Base-by-base conservation (phyloP, 2,888 invertebrate genomes). In the Protophormia terraenovae region DNA sequence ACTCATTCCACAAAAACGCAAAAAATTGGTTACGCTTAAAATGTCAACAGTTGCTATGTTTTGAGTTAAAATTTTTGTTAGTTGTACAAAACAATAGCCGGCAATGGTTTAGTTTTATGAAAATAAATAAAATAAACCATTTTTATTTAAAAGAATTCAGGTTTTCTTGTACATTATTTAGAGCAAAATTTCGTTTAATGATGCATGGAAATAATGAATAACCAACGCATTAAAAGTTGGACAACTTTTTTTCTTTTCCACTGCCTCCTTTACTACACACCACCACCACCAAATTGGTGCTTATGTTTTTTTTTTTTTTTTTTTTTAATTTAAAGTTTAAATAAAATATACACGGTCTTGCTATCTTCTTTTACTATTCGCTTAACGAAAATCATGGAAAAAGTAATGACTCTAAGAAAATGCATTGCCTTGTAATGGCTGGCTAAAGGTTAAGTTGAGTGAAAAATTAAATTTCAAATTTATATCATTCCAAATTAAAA, bases 171-270 rank as follows among this genome's bases (percentile, higher is more conserved):
- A 55, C 8, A 73, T 32, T 41, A 60, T 67, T 72, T 81, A 19
- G 35, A 10, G 4, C 27, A 73, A 80, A 73, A 66, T 87, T 80
- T 73, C 71, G 81, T 81, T 88, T 87, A 88, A 88, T 88, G 88
- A 88, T 87, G 87, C 87, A 87, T 79, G 86, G 84, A 88, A 87
- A 87, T 88, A 88, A 87, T 88, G 87, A 86, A 86, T 84, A 87
- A 83, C 81, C 84, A 82, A 29, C 50, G 47, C 22, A 69, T 38
- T 24, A 41, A 41, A 71, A 45, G 35, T 66, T 35, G 16, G 60
- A 2, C n/a, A 41, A 41, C n/a, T n/a, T n/a, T n/a, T n/a, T n/a
- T n/a, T n/a, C n/a, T n/a, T n/a, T n/a, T n/a, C n/a, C n/a, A n/a
- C n/a, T 29, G 41, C 50, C 62, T 58, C 41, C 4, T 41, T 45